Conservation (phyloP, 2,888 invertebrate species). For the Lasioglossum figueresi region DNA sequence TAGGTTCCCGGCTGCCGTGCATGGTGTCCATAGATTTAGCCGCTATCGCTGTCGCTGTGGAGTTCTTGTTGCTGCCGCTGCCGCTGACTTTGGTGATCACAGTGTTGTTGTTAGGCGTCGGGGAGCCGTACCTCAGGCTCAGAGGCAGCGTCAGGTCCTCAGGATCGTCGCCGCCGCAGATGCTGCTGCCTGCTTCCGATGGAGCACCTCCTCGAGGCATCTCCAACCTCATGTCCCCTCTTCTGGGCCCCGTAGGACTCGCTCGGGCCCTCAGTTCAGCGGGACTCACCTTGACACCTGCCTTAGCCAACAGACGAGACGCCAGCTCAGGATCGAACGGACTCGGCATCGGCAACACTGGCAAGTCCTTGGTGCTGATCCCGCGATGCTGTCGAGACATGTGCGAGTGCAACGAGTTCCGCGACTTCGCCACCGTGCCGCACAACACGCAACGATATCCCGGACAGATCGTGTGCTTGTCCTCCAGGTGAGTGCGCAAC, state of each 20-base stretch:
- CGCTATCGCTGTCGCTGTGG: conserved; percentile 85
- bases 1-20: conserved; percentile 88
- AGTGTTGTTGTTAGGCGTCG: conserved; percentile 86
- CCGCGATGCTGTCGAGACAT: conserved; percentile 97
- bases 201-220: conserved; percentile 89
- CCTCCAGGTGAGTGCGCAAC: conserved; percentile 94
- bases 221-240: conserved; percentile 91
- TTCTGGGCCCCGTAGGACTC: conserved; percentile 92
- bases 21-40: conserved; percentile 89
- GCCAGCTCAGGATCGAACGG: conserved; percentile 96
- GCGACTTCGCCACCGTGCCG: conserved; percentile 96
- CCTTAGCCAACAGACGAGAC: conserved; percentile 91
- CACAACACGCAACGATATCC: conserved; percentile 96
- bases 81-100: conserved; percentile 83
- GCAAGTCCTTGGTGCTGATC: conserved; percentile 96
- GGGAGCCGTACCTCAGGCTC: conserved; percentile 87
- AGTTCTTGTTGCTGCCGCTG: conserved; percentile 81
- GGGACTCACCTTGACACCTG: conserved; percentile 93
- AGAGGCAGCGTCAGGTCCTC: conserved; percentile 91
- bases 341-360: conserved; percentile 96
- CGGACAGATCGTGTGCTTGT: conserved; percentile 96
- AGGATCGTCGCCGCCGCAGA: conserved; percentile 92
- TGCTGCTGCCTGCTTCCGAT: conserved; percentile 89
- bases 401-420: conserved; percentile 96
- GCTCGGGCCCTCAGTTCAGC: conserved; percentile 93